A percentile compares a stretch with the other conserved stretches of the same genome.
Evolutionary conservation across 2,888 invertebrate species (phyloP).

Genomic region (Hipparchia semele): DNA sequence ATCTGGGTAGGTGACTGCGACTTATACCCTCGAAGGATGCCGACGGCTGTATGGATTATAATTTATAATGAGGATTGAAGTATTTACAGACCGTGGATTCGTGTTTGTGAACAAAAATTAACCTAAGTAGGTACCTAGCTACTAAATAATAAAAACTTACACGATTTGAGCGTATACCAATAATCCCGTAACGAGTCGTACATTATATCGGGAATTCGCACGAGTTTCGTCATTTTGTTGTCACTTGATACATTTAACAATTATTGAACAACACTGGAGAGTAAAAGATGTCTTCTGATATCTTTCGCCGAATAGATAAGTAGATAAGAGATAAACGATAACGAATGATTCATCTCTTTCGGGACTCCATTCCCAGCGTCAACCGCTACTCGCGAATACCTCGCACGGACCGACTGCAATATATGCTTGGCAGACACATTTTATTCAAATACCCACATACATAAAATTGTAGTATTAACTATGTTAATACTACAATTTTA

Average conservation of each 20-base stretch:
- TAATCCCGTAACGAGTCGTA: conserved; percentile 58
- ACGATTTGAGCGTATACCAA: conserved; percentile 69
- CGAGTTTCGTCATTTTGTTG: conserved; percentile 59
- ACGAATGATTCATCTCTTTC: conserved; percentile 8
- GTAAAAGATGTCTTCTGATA: conserved; percentile 3
- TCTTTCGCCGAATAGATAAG: background rate
- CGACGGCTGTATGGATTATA: too few species aligned
- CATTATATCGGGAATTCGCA: conserved; percentile 52
- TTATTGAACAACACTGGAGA: background rate
- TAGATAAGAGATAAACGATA: conserved; percentile 6
- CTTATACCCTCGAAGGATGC: too few species aligned
- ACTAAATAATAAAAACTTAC: conserved; percentile 56
- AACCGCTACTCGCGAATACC: too few species aligned
- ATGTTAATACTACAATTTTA: too few species aligned
- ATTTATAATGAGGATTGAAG: too few species aligned
- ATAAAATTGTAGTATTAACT: too few species aligned
- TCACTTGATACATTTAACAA: background rate
- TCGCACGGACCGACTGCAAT: background rate
- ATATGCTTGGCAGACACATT: too few species aligned
- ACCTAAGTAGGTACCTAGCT: too few species aligned
- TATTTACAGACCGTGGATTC: too few species aligned
- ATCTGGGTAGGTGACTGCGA: too few species aligned
- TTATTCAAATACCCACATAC: too few species aligned
- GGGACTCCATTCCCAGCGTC: background rate
- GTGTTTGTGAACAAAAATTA: too few species aligned